Conservation (phyloP, 2,888 invertebrate species). For the Gerris lacustris region DNA sequence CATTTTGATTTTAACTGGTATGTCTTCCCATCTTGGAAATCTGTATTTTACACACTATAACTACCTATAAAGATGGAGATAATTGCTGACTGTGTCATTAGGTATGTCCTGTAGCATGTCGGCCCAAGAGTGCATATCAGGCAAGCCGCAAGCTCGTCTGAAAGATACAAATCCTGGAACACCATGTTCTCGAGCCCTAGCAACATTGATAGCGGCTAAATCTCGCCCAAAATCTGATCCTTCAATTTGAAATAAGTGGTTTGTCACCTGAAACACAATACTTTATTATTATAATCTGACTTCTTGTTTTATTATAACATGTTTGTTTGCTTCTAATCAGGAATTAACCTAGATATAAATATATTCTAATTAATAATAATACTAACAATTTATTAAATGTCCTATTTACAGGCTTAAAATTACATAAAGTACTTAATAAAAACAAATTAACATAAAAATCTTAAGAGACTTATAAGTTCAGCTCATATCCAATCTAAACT, state of each 20-base stretch:
- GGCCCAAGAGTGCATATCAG: slow-evolving; percentile 34
- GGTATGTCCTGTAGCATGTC: slow-evolving; percentile 35
- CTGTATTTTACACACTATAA: background rate
- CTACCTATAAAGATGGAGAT: slow-evolving; percentile 34
- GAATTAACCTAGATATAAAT: too few species aligned
- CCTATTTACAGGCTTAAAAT: too few species aligned
- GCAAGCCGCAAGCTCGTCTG: slow-evolving; percentile 34
- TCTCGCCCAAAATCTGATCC: slow-evolving; percentile 40
- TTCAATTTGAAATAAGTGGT: slow-evolving; percentile 44
- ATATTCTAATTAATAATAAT: too few species aligned
- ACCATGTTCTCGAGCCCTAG: slow-evolving; percentile 41
- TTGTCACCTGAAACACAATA: slow-evolving; percentile 38
- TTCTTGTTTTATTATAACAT: background rate
- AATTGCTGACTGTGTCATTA: slow-evolving; percentile 35
- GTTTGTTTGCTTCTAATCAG: background rate
- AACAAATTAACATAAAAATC: too few species aligned
- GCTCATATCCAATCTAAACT: too few species aligned
- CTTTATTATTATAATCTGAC: background rate
- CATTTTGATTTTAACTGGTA: too few species aligned
- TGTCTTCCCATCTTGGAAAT: too few species aligned
- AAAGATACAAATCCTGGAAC: slow-evolving; percentile 39
- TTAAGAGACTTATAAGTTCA: too few species aligned
- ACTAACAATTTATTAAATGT: too few species aligned
- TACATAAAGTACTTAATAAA: too few species aligned
- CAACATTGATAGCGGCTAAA: slow-evolving; percentile 41